Evolutionary conservation across 2,888 invertebrate genomes (phyloP), one percentile per base, ranked within the genome.

Genomic region (Eupeodes luniger): DNA sequence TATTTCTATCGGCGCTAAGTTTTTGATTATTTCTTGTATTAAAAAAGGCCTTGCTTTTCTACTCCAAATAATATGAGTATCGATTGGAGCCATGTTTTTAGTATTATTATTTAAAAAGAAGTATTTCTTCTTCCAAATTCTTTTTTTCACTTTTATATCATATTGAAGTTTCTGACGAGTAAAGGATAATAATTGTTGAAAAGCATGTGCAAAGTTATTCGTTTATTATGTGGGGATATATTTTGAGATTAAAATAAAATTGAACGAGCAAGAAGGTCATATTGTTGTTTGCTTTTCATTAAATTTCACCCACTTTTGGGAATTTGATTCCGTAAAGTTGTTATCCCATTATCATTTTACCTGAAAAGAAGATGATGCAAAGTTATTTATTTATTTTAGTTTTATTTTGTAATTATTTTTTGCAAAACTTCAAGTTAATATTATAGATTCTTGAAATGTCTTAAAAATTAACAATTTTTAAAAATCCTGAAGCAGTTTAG

Each of bases 151-250:
- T 14, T 55, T 79, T 84, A 75, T 69, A 80, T 84, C 75, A 64
- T 84, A 64, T 84, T 79, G 75, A 80, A 75, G 55, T 79, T 79
- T 11, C 47, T 62, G 36, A 53, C 61, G 55, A 61, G 19, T 69
- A 49, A 57, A 40, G 40, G 55, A 75, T 84, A 36, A 69, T 69
- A 84, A 69, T 79, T 74, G 49, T 79, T 79, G 61, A 69, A 75
- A 79, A 79, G 27, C 84, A 61, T 62, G 79, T 79, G 69, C 74
- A 69, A 55, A 79, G 75, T 84, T 79, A 75, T 62, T 84, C 55
- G 19, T 47, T 84, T 79, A 79, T 84, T 69, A 69, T 84, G 74
- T 47, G 12, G 55, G 16, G 19, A 64, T 64, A 19, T 47, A 44
- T 69, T 59, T 55, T 53, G n/a, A 14, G 44, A 55, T 27, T 67